These are phyloP conservation scores for Drosophila aldrichi DNA, from an alignment of 2,888 invertebrate genomes.

Conservation along the genomic window DNA sequence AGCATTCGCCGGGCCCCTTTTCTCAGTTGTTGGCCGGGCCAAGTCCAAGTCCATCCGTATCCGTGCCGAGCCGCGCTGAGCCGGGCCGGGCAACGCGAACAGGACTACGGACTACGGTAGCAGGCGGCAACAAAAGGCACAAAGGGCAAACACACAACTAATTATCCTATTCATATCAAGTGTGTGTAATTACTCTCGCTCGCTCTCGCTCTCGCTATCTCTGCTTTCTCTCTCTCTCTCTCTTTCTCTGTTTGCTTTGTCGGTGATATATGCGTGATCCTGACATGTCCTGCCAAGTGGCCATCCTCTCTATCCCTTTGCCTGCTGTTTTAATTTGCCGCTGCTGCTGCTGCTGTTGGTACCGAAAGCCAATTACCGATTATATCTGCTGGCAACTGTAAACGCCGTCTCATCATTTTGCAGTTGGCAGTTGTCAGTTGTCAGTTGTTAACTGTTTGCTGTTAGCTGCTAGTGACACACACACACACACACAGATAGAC, in stretches of 20 bases:
- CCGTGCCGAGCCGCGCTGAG: constrained; percentile 38
- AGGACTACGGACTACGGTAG: constrained; percentile 46
- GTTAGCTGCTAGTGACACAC: constrained; percentile 61
- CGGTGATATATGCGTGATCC: constrained; percentile 52
- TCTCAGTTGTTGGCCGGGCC: constrained; percentile 11
- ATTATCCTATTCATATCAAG: constrained; percentile 77
- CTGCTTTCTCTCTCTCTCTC: constrained; percentile 16
- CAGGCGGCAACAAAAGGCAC: constrained; percentile 65
- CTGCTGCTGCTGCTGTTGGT: constrained; percentile 33
- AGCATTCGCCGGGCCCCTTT: constrained; percentile 30
- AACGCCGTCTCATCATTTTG: constrained; percentile 44
- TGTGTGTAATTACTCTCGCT: constrained; percentile 66
- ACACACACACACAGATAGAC: constrained; percentile 43
- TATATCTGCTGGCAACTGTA: constrained; percentile 68
- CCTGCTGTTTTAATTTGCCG: constrained; percentile 50
- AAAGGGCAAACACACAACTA: constrained; percentile 67
- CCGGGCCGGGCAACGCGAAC: constrained; percentile 25
- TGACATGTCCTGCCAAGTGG: constrained; percentile 39
- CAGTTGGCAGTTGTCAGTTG: constrained; percentile 36
- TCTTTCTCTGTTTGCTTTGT: constrained; percentile 11
- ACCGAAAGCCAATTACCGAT: constrained; percentile 74
- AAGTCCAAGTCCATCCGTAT: constrained; percentile 35
- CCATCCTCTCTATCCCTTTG: constrained; percentile 27
- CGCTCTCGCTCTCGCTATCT: constrained; percentile 8
- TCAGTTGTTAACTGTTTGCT: constrained; percentile 25